A percentile compares a stretch with the other conserved stretches of the same genome.
Conservation (phyloP, 2,888 invertebrate species). For the Punctoribates punctum region DNA sequence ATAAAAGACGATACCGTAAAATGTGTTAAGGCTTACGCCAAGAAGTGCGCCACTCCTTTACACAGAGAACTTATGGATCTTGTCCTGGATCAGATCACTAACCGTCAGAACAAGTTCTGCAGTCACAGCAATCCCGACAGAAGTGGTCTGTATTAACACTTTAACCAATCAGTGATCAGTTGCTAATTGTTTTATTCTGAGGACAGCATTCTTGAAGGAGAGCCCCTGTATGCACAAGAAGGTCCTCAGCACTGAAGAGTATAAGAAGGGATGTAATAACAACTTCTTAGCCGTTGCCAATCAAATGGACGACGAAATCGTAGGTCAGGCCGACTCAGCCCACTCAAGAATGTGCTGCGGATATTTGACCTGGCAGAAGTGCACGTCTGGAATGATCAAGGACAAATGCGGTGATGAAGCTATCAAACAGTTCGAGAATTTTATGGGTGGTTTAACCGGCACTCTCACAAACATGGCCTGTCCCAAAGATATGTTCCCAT, state of each 20-base stretch:
- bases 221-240: conserved; percentile 42
- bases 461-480: conserved; percentile 40
- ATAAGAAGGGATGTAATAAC: conserved; percentile 40
- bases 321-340: not conserved
- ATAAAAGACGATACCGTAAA: conserved; percentile 35
- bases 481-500: conserved; percentile 25
- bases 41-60: conserved; percentile 40
- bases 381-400: conserved; percentile 25
- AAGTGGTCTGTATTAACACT: not conserved
- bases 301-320: conserved; percentile 12
- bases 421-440: conserved; percentile 14
- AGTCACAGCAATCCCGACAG: conserved; percentile 35
- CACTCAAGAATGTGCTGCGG: conserved; percentile 39
- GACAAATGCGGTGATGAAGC: conserved; percentile 38
- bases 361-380: conserved; percentile 32
- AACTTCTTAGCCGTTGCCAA: conserved; percentile 38
- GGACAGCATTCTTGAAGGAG: conserved; percentile 33
- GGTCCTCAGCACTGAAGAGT: conserved; percentile 38
- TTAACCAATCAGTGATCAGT: not conserved
- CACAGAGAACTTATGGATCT: conserved; percentile 39
- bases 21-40: conserved; percentile 35
- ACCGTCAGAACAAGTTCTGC: conserved; percentile 26
- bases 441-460: conserved; percentile 38
- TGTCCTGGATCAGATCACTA: conserved; percentile 36
- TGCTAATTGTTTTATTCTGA: not conserved